Base-by-base conservation (phyloP, 2,113 vertebrate genomes). In the Eleginops maclovinus region DNA sequence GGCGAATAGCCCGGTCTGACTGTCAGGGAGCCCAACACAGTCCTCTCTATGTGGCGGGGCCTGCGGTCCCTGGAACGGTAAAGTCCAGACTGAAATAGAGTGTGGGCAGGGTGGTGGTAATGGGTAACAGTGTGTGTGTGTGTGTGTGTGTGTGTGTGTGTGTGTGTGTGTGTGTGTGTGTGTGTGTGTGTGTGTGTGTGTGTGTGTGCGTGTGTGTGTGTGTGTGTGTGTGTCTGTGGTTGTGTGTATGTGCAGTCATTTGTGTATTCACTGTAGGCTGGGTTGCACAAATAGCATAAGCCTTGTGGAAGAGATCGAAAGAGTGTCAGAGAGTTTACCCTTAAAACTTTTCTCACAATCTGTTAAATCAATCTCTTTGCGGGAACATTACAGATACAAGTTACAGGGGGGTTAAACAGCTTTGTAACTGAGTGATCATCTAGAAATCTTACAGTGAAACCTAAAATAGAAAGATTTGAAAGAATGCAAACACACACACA, bases 11-110 rank as follows among this genome's bases (percentile, higher is more conserved):
- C 90, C 59, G 85, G 78, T 73, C 84, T 82, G 84, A 84, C 88
- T 83, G 41, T 76, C 77, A 68, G 80, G 83, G 66, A 85, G 83
- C 83, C 83, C 84, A 82, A 86, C 84, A 90, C 82, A 89, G 90
- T 84, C 77, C 65, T 90, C 85, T 90, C 89, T 89, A 87, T 93
- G 91, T 87, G 90, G 90, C 54, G 77, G 70, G 83, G 77, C 86
- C 82, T 89, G 86, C 68, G 90, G 89, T 85, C 85, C 82, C 80
- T 89, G 90, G 87, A 90, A 88, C 78, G 74, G 77, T 89, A 74
- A 83, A 71, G 79, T 84, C 88, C 84, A 85, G 93, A 92, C 91
- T 90, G 86, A 92, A 92, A 92, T 89, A 90, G 91, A 87, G 85
- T 90, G 80, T 79, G 91, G 90, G 83, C 85, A 90, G 81, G 77